These are phyloP conservation scores for Isichthys henryi DNA, from an alignment of 2,113 vertebrate species.

Conservation along the genomic window DNA sequence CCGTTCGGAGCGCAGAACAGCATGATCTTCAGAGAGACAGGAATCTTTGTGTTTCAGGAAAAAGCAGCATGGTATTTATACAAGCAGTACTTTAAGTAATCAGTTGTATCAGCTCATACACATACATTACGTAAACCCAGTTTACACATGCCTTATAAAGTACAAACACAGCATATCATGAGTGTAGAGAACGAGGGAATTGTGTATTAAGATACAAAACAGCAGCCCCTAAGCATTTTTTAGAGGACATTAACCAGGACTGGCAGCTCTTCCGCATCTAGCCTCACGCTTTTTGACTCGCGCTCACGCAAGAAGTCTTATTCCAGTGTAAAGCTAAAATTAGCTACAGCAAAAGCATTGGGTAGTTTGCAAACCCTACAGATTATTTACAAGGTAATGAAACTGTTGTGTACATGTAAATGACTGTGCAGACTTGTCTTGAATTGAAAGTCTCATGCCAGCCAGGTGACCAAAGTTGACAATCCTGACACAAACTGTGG, in stretches of 20 bases:
- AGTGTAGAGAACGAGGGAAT: background rate
- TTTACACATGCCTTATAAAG: background rate
- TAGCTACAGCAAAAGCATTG: background rate
- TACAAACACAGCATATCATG: background rate
- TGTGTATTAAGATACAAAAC: background rate
- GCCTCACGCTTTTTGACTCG: background rate
- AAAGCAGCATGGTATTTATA: background rate
- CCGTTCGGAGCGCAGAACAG: constrained; percentile 38
- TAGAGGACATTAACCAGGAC: background rate
- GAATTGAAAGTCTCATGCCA: background rate
- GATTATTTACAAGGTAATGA: background rate
- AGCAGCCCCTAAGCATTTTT: background rate
- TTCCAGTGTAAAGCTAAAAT: background rate
- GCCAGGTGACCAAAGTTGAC: background rate
- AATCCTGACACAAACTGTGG: background rate
- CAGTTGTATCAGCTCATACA: background rate
- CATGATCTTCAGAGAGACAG: constrained; percentile 46
- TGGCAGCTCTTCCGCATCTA: background rate
- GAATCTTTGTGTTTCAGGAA: background rate
- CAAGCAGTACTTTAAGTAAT: background rate
- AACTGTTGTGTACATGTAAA: background rate
- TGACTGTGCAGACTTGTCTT: background rate
- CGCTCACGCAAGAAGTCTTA: background rate
- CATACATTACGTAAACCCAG: background rate
- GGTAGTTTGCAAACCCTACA: background rate